Evolutionary conservation across 2,797 vertebrate species (phyloP).

Genomic region (Rousettus madagascariensis): DNA sequence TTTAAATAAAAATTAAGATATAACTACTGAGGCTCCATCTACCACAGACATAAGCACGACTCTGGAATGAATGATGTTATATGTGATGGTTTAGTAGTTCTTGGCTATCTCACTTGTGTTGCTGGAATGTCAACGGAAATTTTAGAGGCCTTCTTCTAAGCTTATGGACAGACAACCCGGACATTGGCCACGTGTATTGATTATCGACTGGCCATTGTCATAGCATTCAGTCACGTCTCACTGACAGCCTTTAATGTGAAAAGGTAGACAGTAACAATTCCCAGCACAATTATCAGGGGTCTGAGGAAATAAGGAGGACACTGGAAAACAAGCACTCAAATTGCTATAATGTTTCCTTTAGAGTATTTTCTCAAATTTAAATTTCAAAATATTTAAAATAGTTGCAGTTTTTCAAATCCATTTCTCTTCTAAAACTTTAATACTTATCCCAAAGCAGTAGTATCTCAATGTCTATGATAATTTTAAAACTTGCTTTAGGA

Average conservation of each 20-base stretch:
- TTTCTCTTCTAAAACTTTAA: slow-evolving; percentile 21
- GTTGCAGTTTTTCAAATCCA: not conserved
- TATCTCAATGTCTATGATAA: not conserved
- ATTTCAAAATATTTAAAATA: slow-evolving; percentile 20
- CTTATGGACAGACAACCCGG: not conserved
- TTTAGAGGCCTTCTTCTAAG: not conserved
- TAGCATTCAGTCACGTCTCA: not conserved
- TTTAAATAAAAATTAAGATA: slow-evolving; percentile 42
- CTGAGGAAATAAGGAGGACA: not conserved
- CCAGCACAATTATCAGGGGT: no score
- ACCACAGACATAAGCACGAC: not conserved
- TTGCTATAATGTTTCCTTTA: not conserved
- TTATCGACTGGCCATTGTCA: not conserved
- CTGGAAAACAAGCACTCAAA: not conserved
- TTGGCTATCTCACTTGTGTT: not conserved
- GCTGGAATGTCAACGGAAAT: not conserved
- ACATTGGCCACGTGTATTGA: not conserved
- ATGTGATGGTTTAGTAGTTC: not conserved
- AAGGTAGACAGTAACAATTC: not conserved
- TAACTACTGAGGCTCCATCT: not conserved
- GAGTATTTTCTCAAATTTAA: not conserved
- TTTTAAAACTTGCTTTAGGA: not conserved
- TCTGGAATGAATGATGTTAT: not conserved
- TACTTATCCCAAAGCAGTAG: not conserved
- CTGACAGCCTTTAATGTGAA: not conserved